phyloP scores from a whole-genome alignment of 2,888 invertebrate genomes.

The Silvanus unidentatus region DNA sequence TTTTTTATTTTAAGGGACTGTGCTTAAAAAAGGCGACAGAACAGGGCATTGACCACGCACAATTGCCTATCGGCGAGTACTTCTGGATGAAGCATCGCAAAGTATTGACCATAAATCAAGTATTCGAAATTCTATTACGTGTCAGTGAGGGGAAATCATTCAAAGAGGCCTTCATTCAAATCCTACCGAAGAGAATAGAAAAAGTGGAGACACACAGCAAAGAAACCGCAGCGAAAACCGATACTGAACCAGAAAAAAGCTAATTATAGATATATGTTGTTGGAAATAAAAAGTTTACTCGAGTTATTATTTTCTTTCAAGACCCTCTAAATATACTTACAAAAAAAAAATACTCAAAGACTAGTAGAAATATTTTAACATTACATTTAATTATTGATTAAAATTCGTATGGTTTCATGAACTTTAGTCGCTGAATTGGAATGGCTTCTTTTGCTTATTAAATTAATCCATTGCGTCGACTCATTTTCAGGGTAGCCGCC shows the following conservation, averaged over 20 bases:
- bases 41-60: conserved; percentile 72
- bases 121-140: conserved; percentile 75
- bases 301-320: no score
- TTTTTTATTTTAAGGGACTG: conserved; percentile 58
- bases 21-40: conserved; percentile 77
- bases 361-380: no score
- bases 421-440: conserved; percentile 30
- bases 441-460: conserved; percentile 36
- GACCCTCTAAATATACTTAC: no score
- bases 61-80: conserved; percentile 83
- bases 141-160: conserved; percentile 73
- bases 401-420: conserved; percentile 30
- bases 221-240: no score
- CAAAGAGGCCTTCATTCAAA: conserved; percentile 71
- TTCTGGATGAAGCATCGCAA: conserved; percentile 87
- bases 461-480: conserved; percentile 29
- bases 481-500: neutral
- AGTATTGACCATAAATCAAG: conserved; percentile 94
- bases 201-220: conserved; percentile 15
- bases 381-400: conserved; percentile 28
- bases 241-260: no score
- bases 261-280: no score
- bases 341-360: no score
- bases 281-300: no score
- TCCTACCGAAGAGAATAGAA: conserved; percentile 57